Evolutionary conservation across 2,797 vertebrate species (phyloP), one percentile per base, ranked within the genome.

Genomic region (Clarias laeviceps): DNA sequence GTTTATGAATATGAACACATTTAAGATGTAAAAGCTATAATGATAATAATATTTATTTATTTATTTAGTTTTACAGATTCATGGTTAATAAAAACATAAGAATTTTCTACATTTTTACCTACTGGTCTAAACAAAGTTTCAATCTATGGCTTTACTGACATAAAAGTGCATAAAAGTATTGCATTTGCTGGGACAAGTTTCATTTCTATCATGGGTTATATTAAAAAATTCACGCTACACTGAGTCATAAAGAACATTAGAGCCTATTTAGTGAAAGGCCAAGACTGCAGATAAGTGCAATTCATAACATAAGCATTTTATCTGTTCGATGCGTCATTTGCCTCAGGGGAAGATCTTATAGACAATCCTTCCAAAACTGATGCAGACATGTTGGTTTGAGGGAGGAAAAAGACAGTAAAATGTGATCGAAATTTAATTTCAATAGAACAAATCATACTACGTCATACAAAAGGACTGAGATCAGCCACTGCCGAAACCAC

Each of bases 391-490:
- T 69, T 29, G 65, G 45, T 61, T 84, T 86, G 37, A 85, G 34
- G 69, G 37, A 83, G 82, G 88, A 77, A 45, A 29, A 66, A 85
- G 20, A 62, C 15, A 78, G 12, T 37, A 88, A 83, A 82, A 68
- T 59, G 87, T 85, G 54, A 88, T 62, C 83, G 86, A 83, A 88
- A 89, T 29, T 27, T 80, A 82, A 88, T 89, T 90, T 87, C 45
- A 87, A 87, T 70, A 87, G 22, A 87, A 88, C 50, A 82, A 62
- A 61, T 4, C 17, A 73, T 86, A 82, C 82, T 65, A 70, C 87
- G 88, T 88, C 88, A 89, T 83, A 88, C 86, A 84, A 74, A 54
- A 88, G 34, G 89, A 89, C 83, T 40, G 57, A 65, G 85, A 79
- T 45, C 70, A 81, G 65, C 83, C 85, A 87, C 81, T 80, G 64